Percentiles rank a stretch among this genome's conserved stretches.
Conservation (phyloP, 2,888 invertebrate species). For the Escarpia spicata region DNA sequence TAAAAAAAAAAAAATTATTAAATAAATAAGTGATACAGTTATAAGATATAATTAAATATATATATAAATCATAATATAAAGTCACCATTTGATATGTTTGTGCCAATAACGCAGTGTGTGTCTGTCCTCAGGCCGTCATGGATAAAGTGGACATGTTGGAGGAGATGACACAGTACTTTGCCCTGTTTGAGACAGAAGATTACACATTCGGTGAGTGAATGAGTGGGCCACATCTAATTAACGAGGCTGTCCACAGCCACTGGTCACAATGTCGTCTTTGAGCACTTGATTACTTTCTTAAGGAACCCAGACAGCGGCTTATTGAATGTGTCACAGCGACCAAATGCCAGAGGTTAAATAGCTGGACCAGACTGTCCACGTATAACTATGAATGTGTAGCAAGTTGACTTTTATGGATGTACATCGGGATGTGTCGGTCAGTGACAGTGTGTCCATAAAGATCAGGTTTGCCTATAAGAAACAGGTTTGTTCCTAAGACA, state of each 20-base stretch:
- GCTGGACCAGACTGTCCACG: not conserved
- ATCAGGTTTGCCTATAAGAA: not conserved
- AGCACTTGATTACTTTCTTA: not conserved
- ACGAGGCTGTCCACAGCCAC: not conserved
- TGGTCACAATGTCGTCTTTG: not conserved
- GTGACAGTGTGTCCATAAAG: not conserved
- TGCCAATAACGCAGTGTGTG: not conserved
- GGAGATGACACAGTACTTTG: slow-evolving; percentile 88
- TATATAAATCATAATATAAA: too few relatives aligned
- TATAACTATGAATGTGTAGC: not conserved
- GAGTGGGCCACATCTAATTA: too few relatives aligned
- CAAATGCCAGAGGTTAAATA: not conserved
- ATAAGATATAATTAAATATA: too few relatives aligned
- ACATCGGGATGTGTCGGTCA: not conserved
- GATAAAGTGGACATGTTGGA: slow-evolving; percentile 84
- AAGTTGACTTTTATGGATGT: not conserved
- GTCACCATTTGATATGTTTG: too few relatives aligned
- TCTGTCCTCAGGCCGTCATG: slow-evolving; percentile 75
- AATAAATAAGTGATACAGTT: too few relatives aligned
- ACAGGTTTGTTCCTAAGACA: too few relatives aligned
- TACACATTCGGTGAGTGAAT: slow-evolving; percentile 87
- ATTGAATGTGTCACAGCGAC: not conserved
- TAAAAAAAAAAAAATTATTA: too few relatives aligned
- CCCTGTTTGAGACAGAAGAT: slow-evolving; percentile 96
- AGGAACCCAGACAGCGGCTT: not conserved